Percentiles rank a stretch among this genome's conserved stretches.
Evolutionary conservation across 2,113 vertebrate species (phyloP).

Genomic region (Danio rerio): GRCz12tu NC_133183.1:54972501-54973000

Average conservation of each 20-base stretch:
- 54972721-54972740: neutral
- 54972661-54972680: no score
- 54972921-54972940: neutral
- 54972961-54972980: neutral
- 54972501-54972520: no score
- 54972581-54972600: no score
- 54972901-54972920: constrained; percentile 32
- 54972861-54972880: constrained; percentile 62
- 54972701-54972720: no score
- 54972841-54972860: constrained; percentile 59
- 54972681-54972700: no score
- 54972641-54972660: no score
- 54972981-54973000: neutral
- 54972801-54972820: constrained; percentile 62
- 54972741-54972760: constrained; percentile 64
- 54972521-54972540: no score
- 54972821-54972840: constrained; percentile 38
- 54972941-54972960: neutral
- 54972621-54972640: no score
- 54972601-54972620: no score
- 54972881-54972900: constrained; percentile 67
- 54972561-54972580: no score
- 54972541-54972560: no score
- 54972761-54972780: constrained; percentile 43
- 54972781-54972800: constrained; percentile 70